phyloP scores from a whole-genome alignment of 2,888 invertebrate species.

The Neoitamus cyanurus region DNA sequence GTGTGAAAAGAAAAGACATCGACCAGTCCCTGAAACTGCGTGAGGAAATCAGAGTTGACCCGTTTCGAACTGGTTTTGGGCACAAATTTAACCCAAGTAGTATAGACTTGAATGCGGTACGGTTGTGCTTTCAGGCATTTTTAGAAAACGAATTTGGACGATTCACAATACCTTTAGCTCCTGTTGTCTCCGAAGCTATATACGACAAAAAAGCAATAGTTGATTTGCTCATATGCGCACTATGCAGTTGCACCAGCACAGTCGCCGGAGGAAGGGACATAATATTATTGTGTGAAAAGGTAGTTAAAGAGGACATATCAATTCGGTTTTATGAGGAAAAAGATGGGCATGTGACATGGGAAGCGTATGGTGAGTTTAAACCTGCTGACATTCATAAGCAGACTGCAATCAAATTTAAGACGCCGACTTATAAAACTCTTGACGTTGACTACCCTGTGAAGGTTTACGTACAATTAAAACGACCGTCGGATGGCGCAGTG shows the following conservation, averaged over 20 bases:
- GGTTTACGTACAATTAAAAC: conserved; percentile 82
- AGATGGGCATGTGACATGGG: conserved; percentile 78
- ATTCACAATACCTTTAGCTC: conserved; percentile 77
- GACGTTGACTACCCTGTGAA: conserved; percentile 79
- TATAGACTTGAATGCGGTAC: conserved; percentile 92
- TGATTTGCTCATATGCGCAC: conserved; percentile 88
- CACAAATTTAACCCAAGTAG: conserved; percentile 86
- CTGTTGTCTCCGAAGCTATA: conserved; percentile 91
- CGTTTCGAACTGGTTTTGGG: conserved; percentile 88
- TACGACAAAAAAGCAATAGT: conserved; percentile 97
- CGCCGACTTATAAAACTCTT: conserved; percentile 79
- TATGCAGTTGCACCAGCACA: conserved; percentile 87
- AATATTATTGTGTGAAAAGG: conserved; percentile 94
- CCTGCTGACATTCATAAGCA: conserved; percentile 88
- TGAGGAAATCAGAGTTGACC: conserved; percentile 90
- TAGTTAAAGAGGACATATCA: conserved; percentile 87
- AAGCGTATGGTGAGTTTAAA: conserved; percentile 85
- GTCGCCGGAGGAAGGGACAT: conserved; percentile 91
- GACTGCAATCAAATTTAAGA: conserved; percentile 84
- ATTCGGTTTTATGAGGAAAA: conserved; percentile 88
- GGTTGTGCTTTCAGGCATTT: conserved; percentile 96
- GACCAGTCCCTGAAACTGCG: conserved; percentile 82
- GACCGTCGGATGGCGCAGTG: conserved; percentile 85
- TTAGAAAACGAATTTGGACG: conserved; percentile 77
- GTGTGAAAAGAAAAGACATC: conserved; percentile 94